These are phyloP conservation scores for Tiliacea aurago DNA, from an alignment of 2,888 invertebrate genomes.

Conservation along the genomic window DNA sequence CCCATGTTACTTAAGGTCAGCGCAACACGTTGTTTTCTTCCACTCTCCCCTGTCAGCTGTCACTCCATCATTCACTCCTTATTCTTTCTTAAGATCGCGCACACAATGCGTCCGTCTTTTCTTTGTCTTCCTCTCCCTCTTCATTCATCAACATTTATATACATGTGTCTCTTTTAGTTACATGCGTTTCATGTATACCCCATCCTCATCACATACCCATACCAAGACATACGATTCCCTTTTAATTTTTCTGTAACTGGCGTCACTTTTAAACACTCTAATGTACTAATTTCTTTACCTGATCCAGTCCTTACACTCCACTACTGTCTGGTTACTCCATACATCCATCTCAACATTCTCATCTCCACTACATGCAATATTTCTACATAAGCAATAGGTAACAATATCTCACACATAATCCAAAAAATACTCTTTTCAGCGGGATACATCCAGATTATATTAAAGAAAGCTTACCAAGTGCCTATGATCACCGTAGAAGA, in stretches of 20 bases:
- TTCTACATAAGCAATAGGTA: too few species aligned
- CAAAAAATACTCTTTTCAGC: neutral
- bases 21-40: neutral
- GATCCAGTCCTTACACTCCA: neutral
- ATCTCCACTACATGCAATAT: neutral
- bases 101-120: neutral
- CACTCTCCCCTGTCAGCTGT: neutral
- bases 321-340: neutral
- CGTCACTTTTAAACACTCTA: neutral
- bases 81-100: neutral
- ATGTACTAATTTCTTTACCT: neutral
- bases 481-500: conserved; percentile 93
- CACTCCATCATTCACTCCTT: neutral
- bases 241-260: neutral
- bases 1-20: too few species aligned
- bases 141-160: neutral
- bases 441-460: neutral
- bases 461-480: conserved; percentile 66
- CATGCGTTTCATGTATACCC: too few species aligned
- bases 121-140: too few species aligned
- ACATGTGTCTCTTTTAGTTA: neutral
- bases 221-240: neutral
- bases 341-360: neutral
- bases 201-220: neutral
- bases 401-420: neutral